Conservation (phyloP, 2,113 vertebrate species). For the Rallus limicola region DNA sequence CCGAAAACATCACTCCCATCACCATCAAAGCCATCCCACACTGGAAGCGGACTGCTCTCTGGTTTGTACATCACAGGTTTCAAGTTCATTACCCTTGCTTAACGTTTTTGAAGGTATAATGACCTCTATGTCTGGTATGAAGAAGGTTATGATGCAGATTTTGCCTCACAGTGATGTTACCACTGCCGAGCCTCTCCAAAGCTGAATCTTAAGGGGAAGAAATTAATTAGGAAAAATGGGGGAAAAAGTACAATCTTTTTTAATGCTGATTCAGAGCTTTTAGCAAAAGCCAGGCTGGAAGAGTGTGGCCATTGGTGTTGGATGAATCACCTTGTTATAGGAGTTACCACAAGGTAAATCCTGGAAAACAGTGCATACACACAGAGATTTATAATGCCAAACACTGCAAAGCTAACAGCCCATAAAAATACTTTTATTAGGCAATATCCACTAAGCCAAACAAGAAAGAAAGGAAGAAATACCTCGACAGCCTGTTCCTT, state of each 20-base stretch:
- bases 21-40: background rate
- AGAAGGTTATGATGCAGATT: background rate
- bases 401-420: background rate
- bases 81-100: background rate
- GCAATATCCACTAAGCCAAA: background rate
- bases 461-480: background rate
- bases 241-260: background rate
- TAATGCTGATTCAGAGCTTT: background rate
- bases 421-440: background rate
- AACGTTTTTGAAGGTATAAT: background rate
- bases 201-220: fast-evolving
- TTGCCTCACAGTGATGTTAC: background rate
- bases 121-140: background rate
- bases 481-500: background rate
- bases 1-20: background rate
- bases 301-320: background rate
- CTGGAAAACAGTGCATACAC: background rate
- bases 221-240: background rate
- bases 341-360: background rate
- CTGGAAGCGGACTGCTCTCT: background rate
- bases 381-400: fast-evolving
- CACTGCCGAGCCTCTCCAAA: background rate
- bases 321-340: background rate
- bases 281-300: background rate
- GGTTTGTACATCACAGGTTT: background rate